Evolutionary conservation across 2,888 invertebrate species (phyloP), one percentile per base, ranked within the genome.

Genomic region (Aphrophora alni): DNA sequence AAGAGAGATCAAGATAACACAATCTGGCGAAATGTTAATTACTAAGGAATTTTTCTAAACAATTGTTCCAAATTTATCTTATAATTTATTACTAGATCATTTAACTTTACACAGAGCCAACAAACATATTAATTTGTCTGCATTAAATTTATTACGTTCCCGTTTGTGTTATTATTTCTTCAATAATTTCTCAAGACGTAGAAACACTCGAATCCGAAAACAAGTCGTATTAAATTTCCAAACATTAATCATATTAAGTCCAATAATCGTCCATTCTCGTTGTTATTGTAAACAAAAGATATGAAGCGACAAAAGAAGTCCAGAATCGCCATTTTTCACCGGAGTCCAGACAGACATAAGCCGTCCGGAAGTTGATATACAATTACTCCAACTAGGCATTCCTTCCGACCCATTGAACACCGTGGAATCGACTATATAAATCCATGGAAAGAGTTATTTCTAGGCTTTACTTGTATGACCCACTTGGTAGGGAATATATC

Each of bases 371-470:
- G 70, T 77, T 75, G 81, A 81, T 81, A 78, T 77, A 78, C 78
- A 81, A 81, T 81, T 81, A 81, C 77, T 72, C 51, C 44, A 44
- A 71, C 27, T 71, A 71, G 27, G 71, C 78, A 70, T 68, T 69
- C 70, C 80, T 81, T 81, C 81, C 81, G 68, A 44, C 75, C 81
- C 81, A 81, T 81, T 81, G 81, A 77, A 44, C 38, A 2, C 21
- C 12, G 73, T 51, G 51, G 71, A 51, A 72, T 78, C 12, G 78
- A 68, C 75, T n/a, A 28, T 12, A 59, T 59, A 59, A 59, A 59
- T 59, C 21, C 59, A 21, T 3, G 59, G 2, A 59, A 59, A 59
- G 44, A 59, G 21, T 59, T 59, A 59, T 59, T 59, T 21, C 59
- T 21, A 21, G 59, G 33, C 21, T 59, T 59, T 59, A 21, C 59